Evolutionary conservation across 2,113 vertebrate species (phyloP), one percentile per base, ranked within the genome.

Genomic region (Tychaedon coryphoeus): DNA sequence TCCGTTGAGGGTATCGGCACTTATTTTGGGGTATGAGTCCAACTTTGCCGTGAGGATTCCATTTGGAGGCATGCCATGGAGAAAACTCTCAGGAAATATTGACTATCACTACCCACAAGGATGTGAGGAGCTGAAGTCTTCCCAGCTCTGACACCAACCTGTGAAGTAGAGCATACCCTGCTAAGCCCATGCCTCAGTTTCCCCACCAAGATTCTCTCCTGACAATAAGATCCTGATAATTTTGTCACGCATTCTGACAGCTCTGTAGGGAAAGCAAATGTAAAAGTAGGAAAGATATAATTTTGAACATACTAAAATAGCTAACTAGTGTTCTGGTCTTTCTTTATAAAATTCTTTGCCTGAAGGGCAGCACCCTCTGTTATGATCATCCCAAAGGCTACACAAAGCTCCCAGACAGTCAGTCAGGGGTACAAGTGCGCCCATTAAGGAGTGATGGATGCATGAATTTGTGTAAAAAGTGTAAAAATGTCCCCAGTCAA

Each of bases 11-110:
- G 75, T 96, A 96, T 90, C 75, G 1, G 75, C 60, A 56, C 74
- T 95, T 93, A 91, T 66, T 92, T 86, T 86, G 93, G 79, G 74
- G 88, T 93, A 60, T 9, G 58, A 96, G 47, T 93, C 95, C 93
- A 95, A 72, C 64, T 85, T 88, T 77, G 90, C 69, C 88, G 17
- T 51, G 48, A 94, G 53, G 85, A 96, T 61, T 88, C 82, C 42
- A 83, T 74, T 58, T 96, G 95, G 93, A 95, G 23, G 28, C 43
- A 45, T 74, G 88, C 93, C 90, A 84, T 38, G 67, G 65, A 92
- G 66, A 50, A 94, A 94, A 67, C 48, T 92, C 71, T 76, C 60
- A 92, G 65, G 75, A 94, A 95, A 92, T 90, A 86, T 28, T 90
- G 82, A 79, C 82, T 94, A 64, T 67, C 4, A 8, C 53, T 92